Conservation (phyloP, 2,797 vertebrate species). For the Streptopelia turtur region DNA sequence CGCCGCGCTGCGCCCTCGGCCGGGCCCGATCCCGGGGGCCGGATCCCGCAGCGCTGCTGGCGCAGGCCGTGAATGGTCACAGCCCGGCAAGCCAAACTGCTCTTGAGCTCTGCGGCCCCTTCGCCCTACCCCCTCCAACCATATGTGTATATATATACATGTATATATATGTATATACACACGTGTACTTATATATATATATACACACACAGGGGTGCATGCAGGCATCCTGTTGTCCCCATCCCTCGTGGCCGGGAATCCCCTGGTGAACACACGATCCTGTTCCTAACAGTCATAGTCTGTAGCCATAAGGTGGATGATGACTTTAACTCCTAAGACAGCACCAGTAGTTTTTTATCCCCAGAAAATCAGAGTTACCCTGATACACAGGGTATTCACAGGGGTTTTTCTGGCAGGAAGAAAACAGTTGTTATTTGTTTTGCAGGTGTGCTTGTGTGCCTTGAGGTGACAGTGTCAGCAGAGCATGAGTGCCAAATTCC, state of each 20-base stretch:
- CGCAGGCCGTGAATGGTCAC: neutral
- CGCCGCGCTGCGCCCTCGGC: neutral
- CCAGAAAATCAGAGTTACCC: neutral
- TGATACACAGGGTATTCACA: neutral
- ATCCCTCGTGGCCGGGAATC: neutral
- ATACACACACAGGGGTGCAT: rapidly evolving
- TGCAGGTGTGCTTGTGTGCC: neutral
- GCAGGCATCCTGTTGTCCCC: neutral
- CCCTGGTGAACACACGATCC: neutral
- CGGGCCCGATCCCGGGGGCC: neutral
- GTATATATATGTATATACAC: rapidly evolving
- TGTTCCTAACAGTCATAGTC: neutral
- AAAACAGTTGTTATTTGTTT: neutral
- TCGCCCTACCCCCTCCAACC: no score
- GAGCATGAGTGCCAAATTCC: rapidly evolving
- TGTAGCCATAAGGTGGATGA: neutral
- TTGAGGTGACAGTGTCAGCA: neutral
- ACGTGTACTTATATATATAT: no score
- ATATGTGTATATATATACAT: no score
- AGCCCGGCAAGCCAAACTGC: neutral
- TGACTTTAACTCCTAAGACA: no score
- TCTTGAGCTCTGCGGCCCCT: neutral
- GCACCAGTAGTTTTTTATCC: neutral
- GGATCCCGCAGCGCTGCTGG: neutral
- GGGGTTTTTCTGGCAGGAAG: neutral